A percentile compares a stretch with the other conserved stretches of the same genome.
These are phyloP conservation scores for Aphelenchoides fujianensis DNA, from an alignment of 1,140 invertebrate species.

Conservation along the genomic window DNA sequence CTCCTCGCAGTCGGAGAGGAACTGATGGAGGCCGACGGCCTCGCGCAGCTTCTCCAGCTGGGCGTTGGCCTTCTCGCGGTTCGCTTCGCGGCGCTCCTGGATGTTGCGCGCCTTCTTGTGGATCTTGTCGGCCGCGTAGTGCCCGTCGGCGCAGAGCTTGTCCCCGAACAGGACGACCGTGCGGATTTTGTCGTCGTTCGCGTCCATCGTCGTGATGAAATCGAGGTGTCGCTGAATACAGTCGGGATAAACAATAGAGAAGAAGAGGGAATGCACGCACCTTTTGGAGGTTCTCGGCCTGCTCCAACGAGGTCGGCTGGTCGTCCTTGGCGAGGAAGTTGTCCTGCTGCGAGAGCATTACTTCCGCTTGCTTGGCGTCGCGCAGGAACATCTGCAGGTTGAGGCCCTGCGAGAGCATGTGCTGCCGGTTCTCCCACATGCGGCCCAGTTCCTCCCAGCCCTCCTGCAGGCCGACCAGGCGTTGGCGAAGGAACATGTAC, in stretches of 20 bases:
- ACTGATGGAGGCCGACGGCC: conserved; percentile 68
- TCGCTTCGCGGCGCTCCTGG: conserved; percentile 76
- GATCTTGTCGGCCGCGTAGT: conserved; percentile 74
- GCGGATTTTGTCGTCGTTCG: conserved; percentile 98
- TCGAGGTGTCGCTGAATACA: conserved; percentile 94
- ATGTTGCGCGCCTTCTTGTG: conserved; percentile 92
- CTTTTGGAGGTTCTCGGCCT: conserved; percentile 93
- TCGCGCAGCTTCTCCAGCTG: conserved; percentile 87
- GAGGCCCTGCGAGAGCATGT: conserved; percentile 69
- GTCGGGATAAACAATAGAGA: too few relatives aligned
- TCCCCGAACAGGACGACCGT: conserved; percentile 87
- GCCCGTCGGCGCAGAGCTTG: conserved; percentile 75
- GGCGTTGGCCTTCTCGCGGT: conserved; percentile 82
- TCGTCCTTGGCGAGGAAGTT: conserved; percentile 90
- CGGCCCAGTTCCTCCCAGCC: conserved; percentile 97
- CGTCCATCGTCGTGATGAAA: conserved; percentile 98
- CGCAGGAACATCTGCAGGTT: conserved; percentile 91
- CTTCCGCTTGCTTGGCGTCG: conserved; percentile 94
- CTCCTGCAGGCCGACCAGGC: conserved; percentile 92
- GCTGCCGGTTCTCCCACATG: conserved; percentile 98
- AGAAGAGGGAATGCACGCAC: too few relatives aligned
- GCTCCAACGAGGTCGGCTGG: conserved; percentile 85
- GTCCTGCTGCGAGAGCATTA: conserved; percentile 93
- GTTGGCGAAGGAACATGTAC: conserved; percentile 65
- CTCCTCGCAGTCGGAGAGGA: conserved; percentile 84